Evolutionary conservation across 1,140 invertebrate species (phyloP).

Genomic region (Teleopsis dalmanni): DNA sequence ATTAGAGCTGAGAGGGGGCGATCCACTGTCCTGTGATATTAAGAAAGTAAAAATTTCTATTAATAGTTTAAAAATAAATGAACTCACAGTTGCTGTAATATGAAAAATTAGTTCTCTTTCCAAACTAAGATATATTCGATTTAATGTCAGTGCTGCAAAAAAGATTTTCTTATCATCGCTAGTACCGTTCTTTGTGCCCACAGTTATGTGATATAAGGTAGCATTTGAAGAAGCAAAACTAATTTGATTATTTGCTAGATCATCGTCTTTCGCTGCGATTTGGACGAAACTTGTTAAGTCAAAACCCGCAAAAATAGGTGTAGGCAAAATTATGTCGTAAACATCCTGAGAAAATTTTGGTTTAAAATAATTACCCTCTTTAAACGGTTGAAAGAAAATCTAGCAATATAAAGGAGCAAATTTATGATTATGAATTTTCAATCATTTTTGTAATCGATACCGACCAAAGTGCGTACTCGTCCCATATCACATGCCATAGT

Average conservation of each 20-base stretch:
- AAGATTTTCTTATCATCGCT: slow-evolving; percentile 7
- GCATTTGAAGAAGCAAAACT: slow-evolving; percentile 1
- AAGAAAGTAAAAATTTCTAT: too few species aligned
- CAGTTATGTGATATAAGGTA: not conserved
- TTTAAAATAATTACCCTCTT: slow-evolving; percentile 7
- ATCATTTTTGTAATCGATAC: too few species aligned
- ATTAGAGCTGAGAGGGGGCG: not conserved
- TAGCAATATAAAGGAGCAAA: slow-evolving; percentile 4
- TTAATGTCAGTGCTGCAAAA: slow-evolving; percentile 7
- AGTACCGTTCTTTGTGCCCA: slow-evolving; percentile 1
- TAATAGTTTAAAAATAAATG: too few species aligned
- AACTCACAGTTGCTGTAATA: slow-evolving; percentile 9
- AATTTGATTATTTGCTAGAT: slow-evolving; percentile 9
- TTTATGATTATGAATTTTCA: not conserved
- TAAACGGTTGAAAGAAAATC: slow-evolving; percentile 10
- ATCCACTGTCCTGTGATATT: slow-evolving; percentile 4
- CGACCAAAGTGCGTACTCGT: not conserved
- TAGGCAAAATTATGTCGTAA: slow-evolving; percentile 6
- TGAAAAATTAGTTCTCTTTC: not conserved
- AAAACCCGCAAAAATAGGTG: slow-evolving; percentile 10
- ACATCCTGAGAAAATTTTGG: not conserved
- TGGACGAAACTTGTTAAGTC: slow-evolving; percentile 6
- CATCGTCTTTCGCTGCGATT: slow-evolving; percentile 5
- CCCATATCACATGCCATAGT: slow-evolving; percentile 4
- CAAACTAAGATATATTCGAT: slow-evolving; percentile 3